Base-by-base conservation (phyloP, 2,113 vertebrate species). In the Eurystomus gularis region DNA sequence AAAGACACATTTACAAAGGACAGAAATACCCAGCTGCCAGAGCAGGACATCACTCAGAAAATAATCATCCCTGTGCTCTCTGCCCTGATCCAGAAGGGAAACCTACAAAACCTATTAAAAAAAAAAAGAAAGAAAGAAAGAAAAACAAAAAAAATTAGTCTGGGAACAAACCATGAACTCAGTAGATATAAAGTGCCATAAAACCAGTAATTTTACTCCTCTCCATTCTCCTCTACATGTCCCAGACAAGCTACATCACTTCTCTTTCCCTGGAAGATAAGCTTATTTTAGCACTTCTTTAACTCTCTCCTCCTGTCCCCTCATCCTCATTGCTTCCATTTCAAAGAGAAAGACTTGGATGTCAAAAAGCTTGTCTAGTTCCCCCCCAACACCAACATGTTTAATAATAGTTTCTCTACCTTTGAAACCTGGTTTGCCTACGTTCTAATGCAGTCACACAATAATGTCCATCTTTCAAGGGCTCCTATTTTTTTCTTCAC, bases 1-100 rank as follows among this genome's bases (percentile, higher is more conserved):
- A 78, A 51, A 77, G 51, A 91, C 83, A 66, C 7, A 1, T 84
- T 92, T 78, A 78, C 24, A 55, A 88, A 85, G 35, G 55, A 68
- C 80, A 95, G 51, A 95, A 93, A 78, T 51, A 90, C 7, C 24
- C 72, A 90, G 51, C 86, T 91, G 64, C 55, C 80, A 90, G 55
- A 51, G 23, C 2, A 3, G 64, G 55, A 60, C 76, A 66, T 51
- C 55, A n/a, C 78, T 51, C 46, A 55, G 35, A 66, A 92, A 70
- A 52, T n/a, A 91, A 95, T 25, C 4, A 55, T 51, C 39, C 65
- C 88, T 80, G 60, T 4, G 1, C 55, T 79, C 29, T 85, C 58
- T 77, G 69, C n/a, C 39, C 72, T 19, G n/a, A 75, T 21, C 33
- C 88, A 84, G 42, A 62, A 72, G n/a, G 28, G 49, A 83, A 88